Base-by-base conservation (phyloP, 1,140 invertebrate species). In the Lasioglossum baleicum region DNA sequence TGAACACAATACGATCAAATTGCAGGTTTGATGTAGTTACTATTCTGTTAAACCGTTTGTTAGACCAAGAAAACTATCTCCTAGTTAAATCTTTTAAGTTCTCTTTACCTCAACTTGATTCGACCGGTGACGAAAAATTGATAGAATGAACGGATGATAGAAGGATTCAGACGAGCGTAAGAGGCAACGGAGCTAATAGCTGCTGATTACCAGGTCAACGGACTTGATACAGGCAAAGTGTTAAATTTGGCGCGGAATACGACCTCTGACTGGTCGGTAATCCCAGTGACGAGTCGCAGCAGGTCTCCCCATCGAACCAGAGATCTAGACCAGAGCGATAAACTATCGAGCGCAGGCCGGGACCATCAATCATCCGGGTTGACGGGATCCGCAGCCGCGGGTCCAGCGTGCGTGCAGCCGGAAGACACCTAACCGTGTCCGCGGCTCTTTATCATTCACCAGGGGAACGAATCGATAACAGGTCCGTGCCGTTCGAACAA, bases 401-500 rank as follows among this genome's bases (percentile, higher is more conserved):
- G 64, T 48, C 7, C 44, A 70, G 48, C 44, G 1, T 48, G 44
- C 44, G 2, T 17, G 13, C 22, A 31, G 11, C 7, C 65, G 74
- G 53, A 76, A 76, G 65, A 69, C 65, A 31, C 51, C 64, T 75
- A 56, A 69, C 74, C 22, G 13, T 69, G 65, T 75, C 20, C 74
- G 65, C 11, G 74, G 65, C 74, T 17, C 58, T 73, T 31, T 65
- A 73, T 72, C 76, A 79, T 73, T 26, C 31, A 7, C 7, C 48
- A 35, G 10, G 26, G n/a, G n/a, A 58, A 48, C 40, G 60, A 72
- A 72, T 79, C 76, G 69, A 73, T 79, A 79, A 61, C 65, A 60
- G 22, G 44, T 3, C 11, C 51, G 15, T 26, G 15, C 22, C 17
- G 13, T 35, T 35, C 20, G 60, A n/a, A 56, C 44, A 67, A 68